A percentile compares a stretch with the other conserved stretches of the same genome.
phyloP scores from a whole-genome alignment of 2,113 vertebrate species.

The Nestor notabilis region DNA sequence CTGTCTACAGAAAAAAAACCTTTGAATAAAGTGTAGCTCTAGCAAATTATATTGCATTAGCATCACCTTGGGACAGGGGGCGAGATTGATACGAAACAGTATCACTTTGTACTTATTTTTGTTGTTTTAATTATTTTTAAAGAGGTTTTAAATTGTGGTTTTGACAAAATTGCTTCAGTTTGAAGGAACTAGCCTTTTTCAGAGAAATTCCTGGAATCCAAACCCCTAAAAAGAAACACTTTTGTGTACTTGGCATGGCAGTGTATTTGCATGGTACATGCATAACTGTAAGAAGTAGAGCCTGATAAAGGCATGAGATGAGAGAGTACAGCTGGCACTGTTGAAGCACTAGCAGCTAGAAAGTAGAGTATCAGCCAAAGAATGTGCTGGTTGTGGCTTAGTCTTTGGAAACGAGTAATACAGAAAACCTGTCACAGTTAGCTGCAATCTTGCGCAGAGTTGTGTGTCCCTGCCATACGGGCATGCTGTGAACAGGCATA shows the following conservation, averaged over 20 bases:
- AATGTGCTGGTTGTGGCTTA: not conserved
- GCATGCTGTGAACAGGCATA: not conserved
- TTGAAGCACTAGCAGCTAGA: not conserved
- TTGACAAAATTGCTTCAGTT: not conserved
- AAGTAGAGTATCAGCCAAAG: not conserved
- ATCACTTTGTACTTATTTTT: not conserved
- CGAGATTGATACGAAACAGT: not conserved
- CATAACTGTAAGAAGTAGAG: not conserved
- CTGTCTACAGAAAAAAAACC: slow-evolving; percentile 40
- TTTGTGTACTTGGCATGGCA: accelerated
- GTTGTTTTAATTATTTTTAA: not conserved
- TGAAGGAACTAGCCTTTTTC: not conserved
- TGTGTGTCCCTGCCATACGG: not conserved
- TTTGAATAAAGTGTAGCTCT: not conserved
- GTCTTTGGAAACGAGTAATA: not conserved
- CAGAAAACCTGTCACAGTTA: not conserved
- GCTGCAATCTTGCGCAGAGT: not conserved
- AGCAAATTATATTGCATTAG: not conserved
- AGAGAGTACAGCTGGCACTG: not conserved
- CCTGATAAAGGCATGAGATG: not conserved
- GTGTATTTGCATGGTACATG: not conserved
- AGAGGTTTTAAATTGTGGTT: not conserved
- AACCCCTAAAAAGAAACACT: not conserved
- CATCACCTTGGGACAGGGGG: not conserved
- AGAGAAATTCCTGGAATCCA: not conserved